These are phyloP conservation scores for Oreonectes daqikongensis DNA, from an alignment of 2,797 vertebrate genomes.

Conservation along the genomic window DNA sequence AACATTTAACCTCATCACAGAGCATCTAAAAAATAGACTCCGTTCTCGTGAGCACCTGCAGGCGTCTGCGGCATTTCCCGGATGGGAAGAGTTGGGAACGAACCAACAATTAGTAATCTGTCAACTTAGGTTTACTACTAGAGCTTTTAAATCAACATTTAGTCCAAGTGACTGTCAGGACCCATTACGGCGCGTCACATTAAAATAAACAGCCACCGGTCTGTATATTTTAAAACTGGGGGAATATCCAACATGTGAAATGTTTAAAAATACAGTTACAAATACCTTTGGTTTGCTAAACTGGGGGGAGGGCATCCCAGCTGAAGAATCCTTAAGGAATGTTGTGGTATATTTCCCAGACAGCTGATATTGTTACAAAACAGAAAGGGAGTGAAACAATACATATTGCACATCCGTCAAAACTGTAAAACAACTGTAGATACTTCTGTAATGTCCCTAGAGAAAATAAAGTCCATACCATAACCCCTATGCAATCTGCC, in stretches of 20 bases:
- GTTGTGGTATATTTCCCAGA: constrained; percentile 21
- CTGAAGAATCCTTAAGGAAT: constrained; percentile 28
- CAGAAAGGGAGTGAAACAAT: constrained; percentile 22
- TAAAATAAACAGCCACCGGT: constrained; percentile 48
- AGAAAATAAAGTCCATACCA: neutral
- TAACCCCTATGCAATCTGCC: neutral
- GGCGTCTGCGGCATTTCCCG: constrained; percentile 1
- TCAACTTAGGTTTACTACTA: constrained; percentile 28
- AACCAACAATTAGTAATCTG: constrained; percentile 26
- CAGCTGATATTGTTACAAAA: constrained; percentile 14
- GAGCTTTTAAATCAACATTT: constrained; percentile 20
- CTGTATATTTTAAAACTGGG: constrained; percentile 35
- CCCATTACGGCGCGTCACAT: constrained; percentile 21
- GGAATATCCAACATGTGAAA: constrained; percentile 29
- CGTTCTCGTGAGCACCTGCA: neutral
- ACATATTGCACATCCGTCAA: constrained; percentile 4
- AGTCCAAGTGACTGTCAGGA: constrained; percentile 15
- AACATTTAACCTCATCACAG: constrained; percentile 32
- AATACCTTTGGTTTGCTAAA: constrained; percentile 13
- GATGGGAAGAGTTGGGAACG: constrained; percentile 18
- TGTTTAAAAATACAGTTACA: constrained; percentile 16
- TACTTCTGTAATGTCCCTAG: constrained; percentile 4
- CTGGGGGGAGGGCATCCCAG: neutral
- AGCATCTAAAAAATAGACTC: constrained; percentile 34
- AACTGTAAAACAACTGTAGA: constrained; percentile 25